These are phyloP conservation scores for Neosilurus hyrtlii DNA, from an alignment of 2,797 vertebrate species.

Conservation along the genomic window DNA sequence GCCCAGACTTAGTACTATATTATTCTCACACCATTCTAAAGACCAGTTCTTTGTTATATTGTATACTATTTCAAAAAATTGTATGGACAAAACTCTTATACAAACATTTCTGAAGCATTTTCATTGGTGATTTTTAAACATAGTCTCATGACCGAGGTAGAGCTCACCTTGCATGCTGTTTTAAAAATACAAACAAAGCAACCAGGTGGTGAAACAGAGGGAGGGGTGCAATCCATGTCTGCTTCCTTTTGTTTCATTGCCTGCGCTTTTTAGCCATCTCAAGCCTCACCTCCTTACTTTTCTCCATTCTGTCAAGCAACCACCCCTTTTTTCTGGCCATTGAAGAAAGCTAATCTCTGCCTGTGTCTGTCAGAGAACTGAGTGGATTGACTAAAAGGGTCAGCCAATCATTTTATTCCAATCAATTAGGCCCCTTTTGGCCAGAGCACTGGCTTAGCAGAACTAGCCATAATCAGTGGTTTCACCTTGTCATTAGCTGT, in stretches of 20 bases:
- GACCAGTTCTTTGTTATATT: not conserved
- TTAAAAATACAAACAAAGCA: slow-evolving; percentile 39
- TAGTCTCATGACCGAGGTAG: not conserved
- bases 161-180: slow-evolving; percentile 28
- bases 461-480: slow-evolving; percentile 52
- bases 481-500: slow-evolving; percentile 60
- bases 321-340: slow-evolving; percentile 43
- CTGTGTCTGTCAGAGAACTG: slow-evolving; percentile 47
- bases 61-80: not conserved
- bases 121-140: slow-evolving; percentile 7
- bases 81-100: not conserved
- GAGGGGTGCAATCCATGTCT: slow-evolving; percentile 40
- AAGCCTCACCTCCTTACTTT: slow-evolving; percentile 33
- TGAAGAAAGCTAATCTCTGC: slow-evolving; percentile 52
- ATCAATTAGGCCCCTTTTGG: slow-evolving; percentile 60
- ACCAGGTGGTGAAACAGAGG: slow-evolving; percentile 58
- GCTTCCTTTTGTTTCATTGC: slow-evolving; percentile 44
- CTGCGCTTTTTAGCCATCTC: slow-evolving; percentile 27
- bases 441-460: slow-evolving; percentile 41
- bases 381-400: slow-evolving; percentile 59
- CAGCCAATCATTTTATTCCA: slow-evolving; percentile 63
- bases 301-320: slow-evolving; percentile 49
- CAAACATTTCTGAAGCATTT: slow-evolving; percentile 19
- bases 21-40: not conserved
- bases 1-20: not conserved